Percentiles rank a stretch among this genome's conserved stretches.
Evolutionary conservation across 2,888 invertebrate species (phyloP).

Genomic region (Pammene fasciana): DNA sequence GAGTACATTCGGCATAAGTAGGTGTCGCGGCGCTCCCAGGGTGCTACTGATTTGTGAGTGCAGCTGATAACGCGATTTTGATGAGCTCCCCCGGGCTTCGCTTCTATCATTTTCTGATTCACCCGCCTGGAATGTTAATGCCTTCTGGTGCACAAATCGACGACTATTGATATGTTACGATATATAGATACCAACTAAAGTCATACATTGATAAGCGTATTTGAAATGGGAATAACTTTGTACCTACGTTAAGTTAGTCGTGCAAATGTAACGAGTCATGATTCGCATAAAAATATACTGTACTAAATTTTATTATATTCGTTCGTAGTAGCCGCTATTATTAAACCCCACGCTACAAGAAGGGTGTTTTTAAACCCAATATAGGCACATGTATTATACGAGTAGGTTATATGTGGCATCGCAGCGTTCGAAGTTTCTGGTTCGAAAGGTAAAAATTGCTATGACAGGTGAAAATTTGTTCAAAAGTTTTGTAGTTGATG

Average conservation of each 20-base stretch:
- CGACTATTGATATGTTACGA: conserved; percentile 14
- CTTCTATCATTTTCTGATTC: conserved; percentile 43
- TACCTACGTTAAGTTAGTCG: conserved; percentile 7
- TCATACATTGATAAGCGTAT: conserved; percentile 36
- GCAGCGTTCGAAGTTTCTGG: too few relatives aligned
- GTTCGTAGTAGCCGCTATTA: too few relatives aligned
- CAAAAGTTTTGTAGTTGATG: too few relatives aligned
- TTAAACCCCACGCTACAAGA: too few relatives aligned
- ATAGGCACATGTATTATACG: too few relatives aligned
- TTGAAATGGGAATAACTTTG: conserved; percentile 20
- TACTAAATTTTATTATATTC: too few relatives aligned
- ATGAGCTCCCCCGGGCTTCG: conserved; percentile 56
- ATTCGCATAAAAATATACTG: too few relatives aligned
- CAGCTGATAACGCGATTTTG: conserved; percentile 67
- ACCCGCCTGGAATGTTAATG: conserved; percentile 41
- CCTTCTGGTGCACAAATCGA: conserved; percentile 40
- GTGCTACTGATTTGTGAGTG: conserved; percentile 56
- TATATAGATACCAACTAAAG: conserved; percentile 32
- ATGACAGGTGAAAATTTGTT: too few relatives aligned
- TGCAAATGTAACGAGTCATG: neutral
- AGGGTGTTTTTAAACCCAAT: too few relatives aligned
- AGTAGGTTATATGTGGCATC: too few relatives aligned
- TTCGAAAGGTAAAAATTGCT: too few relatives aligned
- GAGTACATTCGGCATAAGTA: conserved; percentile 40
- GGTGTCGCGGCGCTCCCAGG: conserved; percentile 46